Percentiles rank a stretch among this genome's conserved stretches.
These are phyloP conservation scores for Pantherophis guttatus DNA, from an alignment of 2,113 vertebrate genomes.

Conservation along the genomic window DNA sequence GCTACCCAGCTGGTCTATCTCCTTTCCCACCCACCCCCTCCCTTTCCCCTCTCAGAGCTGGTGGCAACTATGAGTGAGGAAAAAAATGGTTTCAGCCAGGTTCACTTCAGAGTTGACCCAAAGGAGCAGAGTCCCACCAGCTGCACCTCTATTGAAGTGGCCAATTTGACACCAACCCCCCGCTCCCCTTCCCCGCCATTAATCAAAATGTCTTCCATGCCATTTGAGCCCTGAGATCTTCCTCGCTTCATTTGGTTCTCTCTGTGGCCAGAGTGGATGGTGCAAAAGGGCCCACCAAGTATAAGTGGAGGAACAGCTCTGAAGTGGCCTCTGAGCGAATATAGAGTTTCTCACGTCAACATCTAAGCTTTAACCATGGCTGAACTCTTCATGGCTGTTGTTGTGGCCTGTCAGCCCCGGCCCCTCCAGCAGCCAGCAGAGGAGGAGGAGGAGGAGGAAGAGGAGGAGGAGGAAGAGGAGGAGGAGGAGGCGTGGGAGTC, in stretches of 20 bases:
- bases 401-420: too few relatives aligned
- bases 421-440: too few relatives aligned
- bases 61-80: too few relatives aligned
- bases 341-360: neutral
- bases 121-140: neutral
- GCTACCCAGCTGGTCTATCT: too few relatives aligned
- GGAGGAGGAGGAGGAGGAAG: too few relatives aligned
- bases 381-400: neutral
- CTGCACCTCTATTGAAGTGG: neutral
- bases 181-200: neutral
- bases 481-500: too few relatives aligned
- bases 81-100: too few relatives aligned
- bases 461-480: too few relatives aligned
- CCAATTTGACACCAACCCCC: slow-evolving; percentile 4
- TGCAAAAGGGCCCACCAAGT: neutral
- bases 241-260: neutral
- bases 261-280: neutral
- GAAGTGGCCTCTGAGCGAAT: neutral
- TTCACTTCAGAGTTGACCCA: too few relatives aligned
- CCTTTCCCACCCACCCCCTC: too few relatives aligned
- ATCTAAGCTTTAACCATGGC: neutral
- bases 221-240: neutral
- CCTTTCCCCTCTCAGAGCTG: too few relatives aligned
- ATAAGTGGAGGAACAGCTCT: neutral
- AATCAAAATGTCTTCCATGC: slow-evolving; percentile 19